Evolutionary conservation across 2,888 invertebrate species (phyloP).

Genomic region (Phyto melanocephala): DNA sequence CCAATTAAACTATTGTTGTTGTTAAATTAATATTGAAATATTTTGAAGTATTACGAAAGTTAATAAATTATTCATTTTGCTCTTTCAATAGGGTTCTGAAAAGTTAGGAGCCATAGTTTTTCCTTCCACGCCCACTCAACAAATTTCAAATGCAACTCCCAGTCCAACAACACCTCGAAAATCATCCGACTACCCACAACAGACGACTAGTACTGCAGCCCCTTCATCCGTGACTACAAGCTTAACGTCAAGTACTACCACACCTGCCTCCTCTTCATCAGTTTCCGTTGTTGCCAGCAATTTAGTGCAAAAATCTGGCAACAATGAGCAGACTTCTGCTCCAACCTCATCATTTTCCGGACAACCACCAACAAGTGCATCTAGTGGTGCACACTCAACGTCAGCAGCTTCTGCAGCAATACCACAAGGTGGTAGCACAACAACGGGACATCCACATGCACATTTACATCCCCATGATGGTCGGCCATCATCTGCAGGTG

Average conservation of each 20-base stretch:
- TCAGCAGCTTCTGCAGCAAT: constrained; percentile 24
- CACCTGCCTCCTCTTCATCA: constrained; percentile 40
- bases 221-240: constrained; percentile 53
- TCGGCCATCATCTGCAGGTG: constrained; percentile 54
- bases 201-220: constrained; percentile 74
- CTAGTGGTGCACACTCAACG: constrained; percentile 23
- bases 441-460: constrained; percentile 43
- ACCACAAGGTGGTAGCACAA: constrained; percentile 42
- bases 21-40: no score
- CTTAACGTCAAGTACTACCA: constrained; percentile 47
- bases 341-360: constrained; percentile 57
- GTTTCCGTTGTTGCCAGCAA: background rate
- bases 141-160: constrained; percentile 75
- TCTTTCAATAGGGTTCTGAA: constrained; percentile 85
- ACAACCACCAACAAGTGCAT: constrained; percentile 37
- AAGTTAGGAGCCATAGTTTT: constrained; percentile 85
- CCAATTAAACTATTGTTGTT: no score
- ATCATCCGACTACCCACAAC: constrained; percentile 83
- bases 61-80: constrained; percentile 68
- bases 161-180: constrained; percentile 84
- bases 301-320: constrained; percentile 47
- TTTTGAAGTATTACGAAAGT: no score
- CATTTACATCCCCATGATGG: constrained; percentile 41
- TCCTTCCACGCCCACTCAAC: constrained; percentile 81
- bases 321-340: constrained; percentile 40